These are phyloP conservation scores for Trachemys scripta DNA, from an alignment of 2,113 vertebrate species.

Conservation along the genomic window DNA sequence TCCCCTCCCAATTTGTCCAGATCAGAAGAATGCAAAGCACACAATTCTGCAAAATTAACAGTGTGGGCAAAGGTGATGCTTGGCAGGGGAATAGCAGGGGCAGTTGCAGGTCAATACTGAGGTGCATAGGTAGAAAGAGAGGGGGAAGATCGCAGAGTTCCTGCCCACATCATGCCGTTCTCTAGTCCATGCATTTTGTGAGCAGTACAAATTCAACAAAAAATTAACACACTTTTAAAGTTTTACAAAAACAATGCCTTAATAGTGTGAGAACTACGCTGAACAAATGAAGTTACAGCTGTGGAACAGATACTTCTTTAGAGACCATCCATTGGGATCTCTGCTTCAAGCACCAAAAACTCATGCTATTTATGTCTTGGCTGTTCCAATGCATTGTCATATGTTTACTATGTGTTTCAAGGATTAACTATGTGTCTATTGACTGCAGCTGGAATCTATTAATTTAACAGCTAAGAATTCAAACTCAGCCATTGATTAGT, in stretches of 20 bases:
- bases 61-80: background rate
- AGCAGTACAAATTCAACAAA: background rate
- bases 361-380: background rate
- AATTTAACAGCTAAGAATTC: background rate
- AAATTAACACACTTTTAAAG: background rate
- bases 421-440: background rate
- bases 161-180: background rate
- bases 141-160: background rate
- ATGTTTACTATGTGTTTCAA: background rate
- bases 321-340: background rate
- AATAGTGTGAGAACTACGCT: background rate
- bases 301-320: background rate
- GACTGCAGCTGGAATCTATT: background rate
- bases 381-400: background rate
- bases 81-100: background rate
- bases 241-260: background rate
- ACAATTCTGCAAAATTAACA: accelerated
- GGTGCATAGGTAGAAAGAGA: background rate
- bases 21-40: background rate
- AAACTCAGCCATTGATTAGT: background rate
- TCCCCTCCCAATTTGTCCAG: background rate
- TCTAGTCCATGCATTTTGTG: background rate
- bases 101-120: background rate
- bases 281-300: background rate
- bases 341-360: background rate